A percentile compares a stretch with the other conserved stretches of the same genome.
Conservation (phyloP, 2,888 invertebrate species). For the Tinea pellionella region DNA sequence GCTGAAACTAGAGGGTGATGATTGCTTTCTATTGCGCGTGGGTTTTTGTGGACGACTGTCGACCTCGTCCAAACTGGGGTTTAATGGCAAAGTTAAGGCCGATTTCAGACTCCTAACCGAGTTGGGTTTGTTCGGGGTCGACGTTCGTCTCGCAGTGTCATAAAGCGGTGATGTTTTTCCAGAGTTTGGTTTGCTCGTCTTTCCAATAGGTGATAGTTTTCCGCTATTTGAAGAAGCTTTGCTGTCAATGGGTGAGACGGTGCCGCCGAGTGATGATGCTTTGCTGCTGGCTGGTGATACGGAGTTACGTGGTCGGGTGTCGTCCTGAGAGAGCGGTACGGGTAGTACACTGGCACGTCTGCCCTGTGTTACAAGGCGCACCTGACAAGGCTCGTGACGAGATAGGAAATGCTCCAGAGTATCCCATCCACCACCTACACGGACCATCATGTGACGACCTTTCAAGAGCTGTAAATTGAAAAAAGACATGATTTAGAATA, state of each 20-base stretch:
- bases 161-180: conserved; percentile 22
- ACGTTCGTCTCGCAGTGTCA: conserved; percentile 26
- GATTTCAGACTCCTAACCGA: conserved; percentile 27
- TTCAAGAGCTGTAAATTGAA: conserved; percentile 77
- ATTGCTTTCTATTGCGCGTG: conserved; percentile 44
- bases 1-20: conserved; percentile 48
- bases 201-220: conserved; percentile 32
- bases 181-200: conserved; percentile 30
- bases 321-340: conserved; percentile 30
- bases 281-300: conserved; percentile 17
- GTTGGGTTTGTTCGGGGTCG: conserved; percentile 39
- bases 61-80: conserved; percentile 18
- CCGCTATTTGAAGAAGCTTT: conserved; percentile 43
- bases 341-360: conserved; percentile 39
- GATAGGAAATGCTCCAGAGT: conserved; percentile 92
- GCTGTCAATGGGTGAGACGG: conserved; percentile 31
- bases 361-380: conserved; percentile 66
- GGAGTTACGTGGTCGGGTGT: conserved; percentile 14
- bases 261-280: conserved; percentile 14
- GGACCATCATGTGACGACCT: conserved; percentile 95
- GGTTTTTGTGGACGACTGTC: conserved; percentile 23
- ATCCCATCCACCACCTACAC: conserved; percentile 95
- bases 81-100: conserved; percentile 42
- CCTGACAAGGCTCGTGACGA: conserved; percentile 89
- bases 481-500: not conserved